Base-by-base conservation (phyloP, 2,113 vertebrate genomes). In the Trichechus manatus region DNA sequence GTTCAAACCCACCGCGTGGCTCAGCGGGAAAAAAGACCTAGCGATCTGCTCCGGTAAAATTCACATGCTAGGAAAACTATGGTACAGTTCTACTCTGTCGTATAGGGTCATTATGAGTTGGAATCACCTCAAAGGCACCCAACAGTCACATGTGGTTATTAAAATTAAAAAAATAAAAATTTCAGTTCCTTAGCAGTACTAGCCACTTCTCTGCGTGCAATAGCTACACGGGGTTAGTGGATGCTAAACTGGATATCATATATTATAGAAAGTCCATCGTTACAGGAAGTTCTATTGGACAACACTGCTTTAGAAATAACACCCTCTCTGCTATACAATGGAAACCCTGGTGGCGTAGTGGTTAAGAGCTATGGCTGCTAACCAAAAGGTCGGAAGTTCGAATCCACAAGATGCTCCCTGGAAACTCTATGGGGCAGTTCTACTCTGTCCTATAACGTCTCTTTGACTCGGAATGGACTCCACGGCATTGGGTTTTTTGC, bases 121-220 rank as follows among this genome's bases (percentile, higher is more conserved):
- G 63, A 9, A 25, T 64, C 63, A 27, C 20, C 63, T 27, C 9
- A 9, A n/a, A n/a, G 33, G 68, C 68, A n/a, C 68, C 36, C 15
- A n/a, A 27, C 68, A 70, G n/a, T 0, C 53, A 87, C 19, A 70
- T 33, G 1, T 79, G 53, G 8, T 9, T 78, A 79, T 39, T 93
- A 61, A 94, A 68, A 59, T 79, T 94, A 68, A 80, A 31, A 70
- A 47, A 87, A 91, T 81, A 42, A 78, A 86, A 78, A 44, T 53
- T 75, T 89, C 5, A 93, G 8, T 88, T 61, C 33, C 10, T 91
- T 90, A 78, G 64, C 77, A 80, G 20, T 8, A 64, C 11, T 70
- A 66, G 31, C 4, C 22, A 42, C 2, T 20, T 75, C 91, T 74
- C 39, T 88, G 31, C 64, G 64, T 25, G 87, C 27, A n/a, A 68